Base-by-base conservation (phyloP, 2,113 vertebrate species). In the Eubucco bourcierii region DNA sequence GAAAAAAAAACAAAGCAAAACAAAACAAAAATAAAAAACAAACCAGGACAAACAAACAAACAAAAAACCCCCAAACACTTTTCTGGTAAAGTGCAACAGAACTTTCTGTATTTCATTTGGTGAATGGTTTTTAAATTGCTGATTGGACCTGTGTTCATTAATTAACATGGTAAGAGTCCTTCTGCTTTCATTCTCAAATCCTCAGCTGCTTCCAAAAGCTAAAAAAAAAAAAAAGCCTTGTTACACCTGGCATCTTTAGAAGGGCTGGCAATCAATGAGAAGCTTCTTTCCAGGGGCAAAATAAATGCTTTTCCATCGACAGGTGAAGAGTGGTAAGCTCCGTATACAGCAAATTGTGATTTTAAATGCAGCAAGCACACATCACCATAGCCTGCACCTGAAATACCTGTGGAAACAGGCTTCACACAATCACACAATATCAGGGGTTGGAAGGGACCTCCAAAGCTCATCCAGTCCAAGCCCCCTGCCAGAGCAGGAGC, bases 71-170 rank as follows among this genome's bases (percentile, higher is more conserved):
- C 47, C 15, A 10, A 46, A 46, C 47, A 94, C 25, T 93, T 73
- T 93, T 90, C 64, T 86, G 33, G 59, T 91, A 96, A 97, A 92
- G 29, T 55, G 58, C 46, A 95, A 96, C 60, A 96, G 34, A 95
- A 95, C 88, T 37, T 75, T 5, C 89, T 53, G 24, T 64, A 70
- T 94, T 97, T 95, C 92, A 94, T 94, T 95, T 97, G 72, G 81
- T 80, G 93, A 97, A 77, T 82, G 28, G 25, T 39, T 92, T 92
- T 97, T 95, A 56, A 89, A 80, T 72, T 91, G 81, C 52, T 92
- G 53, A 68, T 92, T 90, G 78, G 34, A 59, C 31, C 46, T 71
- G 20, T 82, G 75, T 77, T 94, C 27, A 78, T 15, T 83, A 65
- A 77, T 70, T 84, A 81, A 89, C 59, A 93, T 15, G 53, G 6